phyloP scores from a whole-genome alignment of 2,888 invertebrate genomes.

The Brenthis hecate region DNA sequence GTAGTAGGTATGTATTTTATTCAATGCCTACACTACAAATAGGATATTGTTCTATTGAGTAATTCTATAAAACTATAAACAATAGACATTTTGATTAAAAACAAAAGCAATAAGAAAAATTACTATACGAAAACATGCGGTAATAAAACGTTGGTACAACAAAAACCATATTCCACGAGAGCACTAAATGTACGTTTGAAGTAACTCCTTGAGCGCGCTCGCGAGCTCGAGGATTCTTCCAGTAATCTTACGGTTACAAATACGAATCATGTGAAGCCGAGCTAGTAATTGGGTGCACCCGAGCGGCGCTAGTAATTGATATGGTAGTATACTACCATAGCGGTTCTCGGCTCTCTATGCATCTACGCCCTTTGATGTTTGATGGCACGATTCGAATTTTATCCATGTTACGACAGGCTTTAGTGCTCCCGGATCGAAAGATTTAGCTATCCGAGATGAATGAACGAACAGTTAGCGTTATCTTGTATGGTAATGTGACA shows the following conservation, averaged over 20 bases:
- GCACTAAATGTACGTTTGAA: slow-evolving; percentile 36
- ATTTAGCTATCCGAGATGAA: slow-evolving; percentile 48
- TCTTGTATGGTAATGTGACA: slow-evolving; percentile 63
- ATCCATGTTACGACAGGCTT: slow-evolving; percentile 45
- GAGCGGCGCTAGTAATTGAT: slow-evolving; percentile 77
- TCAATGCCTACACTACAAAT: too few species aligned
- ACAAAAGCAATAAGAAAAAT: slow-evolving; percentile 8
- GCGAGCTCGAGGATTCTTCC: slow-evolving; percentile 38
- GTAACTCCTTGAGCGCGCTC: slow-evolving; percentile 34
- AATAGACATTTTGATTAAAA: background rate
- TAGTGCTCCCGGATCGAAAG: slow-evolving; percentile 48
- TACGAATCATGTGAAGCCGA: slow-evolving; percentile 75
- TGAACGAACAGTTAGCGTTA: slow-evolving; percentile 69
- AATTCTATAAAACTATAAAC: too few species aligned
- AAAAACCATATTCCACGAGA: slow-evolving; percentile 19
- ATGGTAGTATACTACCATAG: slow-evolving; percentile 72
- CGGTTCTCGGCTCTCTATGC: slow-evolving; percentile 68
- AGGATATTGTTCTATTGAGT: too few species aligned
- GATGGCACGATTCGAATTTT: slow-evolving; percentile 17
- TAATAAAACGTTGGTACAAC: slow-evolving; percentile 9
- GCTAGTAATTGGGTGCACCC: slow-evolving; percentile 77
- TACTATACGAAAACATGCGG: slow-evolving; percentile 12
- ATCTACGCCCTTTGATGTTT: slow-evolving; percentile 58
- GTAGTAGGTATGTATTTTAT: too few species aligned
- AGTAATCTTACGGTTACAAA: slow-evolving; percentile 55